Base-by-base conservation (phyloP, 1,140 invertebrate genomes). In the Globodera rostochiensis region DNA sequence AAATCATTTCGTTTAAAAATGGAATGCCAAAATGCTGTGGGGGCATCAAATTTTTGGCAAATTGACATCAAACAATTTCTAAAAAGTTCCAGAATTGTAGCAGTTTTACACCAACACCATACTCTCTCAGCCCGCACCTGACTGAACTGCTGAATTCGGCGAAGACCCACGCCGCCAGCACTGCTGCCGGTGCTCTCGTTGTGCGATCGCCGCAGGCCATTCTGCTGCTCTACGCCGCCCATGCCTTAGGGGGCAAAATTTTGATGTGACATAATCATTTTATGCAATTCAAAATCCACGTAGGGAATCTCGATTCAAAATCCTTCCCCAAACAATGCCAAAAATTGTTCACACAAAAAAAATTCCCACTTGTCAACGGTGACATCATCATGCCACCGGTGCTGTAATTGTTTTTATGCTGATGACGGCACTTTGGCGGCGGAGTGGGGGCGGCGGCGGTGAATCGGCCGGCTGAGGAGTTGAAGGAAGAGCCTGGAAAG, bases 141-240 rank as follows among this genome's bases (percentile, higher is more conserved):
- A n/a, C 57, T 80, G 78, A 77, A 50, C 64, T 74, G 80, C 57
- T 64, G 57, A 80, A 77, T 13, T 64, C 57, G 80, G 81, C 46
- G 80, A 9, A 46, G 36, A 21, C 69, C 79, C 78, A 13, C 82
- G 11, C 36, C 46, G 60, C 78, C 79, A n/a, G 78, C 77, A 57
- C 45, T 57, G 45, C 25, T 25, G 8, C 36, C 77, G 80, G 46
- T 80, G 78, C 57, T 82, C 19, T 57, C 47, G 15, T 50, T 73
- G 47, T 57, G 71, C 71, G 71, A 73, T 3, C 71, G 47, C 13
- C 47, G 71, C 13, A 50, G 15, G 19, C 57, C 57, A 19, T 64
- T 64, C 19, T 64, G 57, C 11, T 64, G 57, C 11, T 64, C 57
- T 15, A 64, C 15, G 19, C 57, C 15, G 19, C 57, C 57, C 57